phyloP scores from a whole-genome alignment of 2,113 vertebrate species.

The Conger conger region DNA sequence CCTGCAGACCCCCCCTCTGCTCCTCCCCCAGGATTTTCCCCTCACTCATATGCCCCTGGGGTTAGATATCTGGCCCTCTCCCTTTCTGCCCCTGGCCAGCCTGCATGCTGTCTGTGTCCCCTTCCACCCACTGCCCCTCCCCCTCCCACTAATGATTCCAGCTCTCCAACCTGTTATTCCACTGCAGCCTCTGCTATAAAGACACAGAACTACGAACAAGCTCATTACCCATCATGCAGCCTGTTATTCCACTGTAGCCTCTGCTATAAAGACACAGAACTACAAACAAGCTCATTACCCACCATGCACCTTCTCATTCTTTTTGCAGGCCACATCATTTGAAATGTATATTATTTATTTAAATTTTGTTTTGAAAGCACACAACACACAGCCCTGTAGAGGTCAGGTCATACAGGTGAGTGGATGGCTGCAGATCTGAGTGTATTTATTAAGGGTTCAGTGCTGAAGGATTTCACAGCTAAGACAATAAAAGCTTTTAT shows the following conservation, averaged over 20 bases:
- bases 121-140: constrained; percentile 68
- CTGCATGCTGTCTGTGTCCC: constrained; percentile 67
- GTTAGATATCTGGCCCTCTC: constrained; percentile 66
- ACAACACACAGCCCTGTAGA: neutral
- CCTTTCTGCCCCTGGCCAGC: constrained; percentile 68
- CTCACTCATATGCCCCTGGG: constrained; percentile 68
- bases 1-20: constrained; percentile 72
- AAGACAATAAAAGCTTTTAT: neutral
- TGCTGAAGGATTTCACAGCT: neutral
- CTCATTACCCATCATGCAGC: too few species aligned
- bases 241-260: constrained; percentile 76
- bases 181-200: constrained; percentile 73
- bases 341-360: neutral
- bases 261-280: constrained; percentile 55
- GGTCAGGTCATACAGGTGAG: neutral
- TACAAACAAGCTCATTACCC: too few species aligned
- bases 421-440: neutral
- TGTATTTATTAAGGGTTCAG: neutral
- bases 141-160: constrained; percentile 65
- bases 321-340: neutral
- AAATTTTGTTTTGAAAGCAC: neutral
- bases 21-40: constrained; percentile 70
- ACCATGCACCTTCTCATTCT: constrained; percentile 70
- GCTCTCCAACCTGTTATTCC: constrained; percentile 72
- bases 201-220: too few species aligned